Evolutionary conservation across 1,140 invertebrate genomes (phyloP).

Genomic region (Leptopilina boulardi): DNA sequence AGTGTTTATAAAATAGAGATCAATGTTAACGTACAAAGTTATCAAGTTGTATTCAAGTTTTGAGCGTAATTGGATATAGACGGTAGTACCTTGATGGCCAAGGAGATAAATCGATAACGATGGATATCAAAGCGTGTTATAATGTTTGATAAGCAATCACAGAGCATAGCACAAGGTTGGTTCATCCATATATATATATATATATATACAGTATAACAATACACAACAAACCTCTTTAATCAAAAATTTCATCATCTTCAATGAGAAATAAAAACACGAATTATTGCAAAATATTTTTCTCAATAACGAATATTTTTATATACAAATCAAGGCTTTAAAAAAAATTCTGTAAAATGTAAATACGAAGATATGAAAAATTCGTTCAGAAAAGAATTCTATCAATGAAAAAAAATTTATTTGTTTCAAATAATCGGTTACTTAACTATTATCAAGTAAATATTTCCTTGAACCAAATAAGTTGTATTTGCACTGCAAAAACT

Average conservation of each 20-base stretch:
- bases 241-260: neutral
- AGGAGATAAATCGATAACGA: conserved; percentile 19
- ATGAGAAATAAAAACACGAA: neutral
- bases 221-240: conserved; percentile 12
- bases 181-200: neutral
- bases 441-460: no score
- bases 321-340: no score
- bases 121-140: conserved; percentile 6
- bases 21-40: neutral
- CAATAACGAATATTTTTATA: neutral
- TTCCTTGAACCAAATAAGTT: no score
- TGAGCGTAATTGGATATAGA: neutral
- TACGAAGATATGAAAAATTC: no score
- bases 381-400: no score
- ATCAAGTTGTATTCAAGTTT: neutral
- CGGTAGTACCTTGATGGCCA: neutral
- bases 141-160: conserved; percentile 25
- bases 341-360: no score
- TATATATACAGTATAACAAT: no score
- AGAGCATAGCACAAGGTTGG: neutral
- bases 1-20: no score
- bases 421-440: no score
- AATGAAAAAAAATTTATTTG: no score
- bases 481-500: no score
- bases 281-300: conserved; percentile 13